phyloP scores from a whole-genome alignment of 2,888 invertebrate genomes.

The Hirudinaria manillensis region DNA sequence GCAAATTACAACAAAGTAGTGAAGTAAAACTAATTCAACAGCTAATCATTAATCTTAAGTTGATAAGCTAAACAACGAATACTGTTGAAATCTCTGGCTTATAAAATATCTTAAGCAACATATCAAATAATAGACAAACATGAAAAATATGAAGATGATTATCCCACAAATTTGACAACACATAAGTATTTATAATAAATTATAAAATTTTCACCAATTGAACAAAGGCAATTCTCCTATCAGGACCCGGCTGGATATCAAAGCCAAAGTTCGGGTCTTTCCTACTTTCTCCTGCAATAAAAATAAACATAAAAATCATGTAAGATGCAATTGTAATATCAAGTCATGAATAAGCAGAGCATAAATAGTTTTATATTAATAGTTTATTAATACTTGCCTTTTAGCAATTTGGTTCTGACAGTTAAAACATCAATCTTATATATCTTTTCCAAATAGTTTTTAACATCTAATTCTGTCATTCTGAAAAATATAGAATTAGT shows the following conservation, averaged over 20 bases:
- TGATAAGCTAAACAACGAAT: background rate
- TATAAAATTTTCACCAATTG: slow-evolving; percentile 25
- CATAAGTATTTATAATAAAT: background rate
- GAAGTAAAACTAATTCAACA: background rate
- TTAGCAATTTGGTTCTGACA: slow-evolving; percentile 69
- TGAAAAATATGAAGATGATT: background rate
- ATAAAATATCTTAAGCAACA: no score
- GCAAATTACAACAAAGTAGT: slow-evolving; percentile 40
- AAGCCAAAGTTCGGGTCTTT: slow-evolving; percentile 26
- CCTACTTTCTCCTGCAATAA: slow-evolving; percentile 21
- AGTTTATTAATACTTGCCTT: slow-evolving; percentile 57
- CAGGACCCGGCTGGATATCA: slow-evolving; percentile 24
- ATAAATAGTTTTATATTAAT: no score
- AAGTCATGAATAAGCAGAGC: no score
- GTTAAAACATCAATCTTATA: slow-evolving; percentile 76
- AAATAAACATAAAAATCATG: background rate
- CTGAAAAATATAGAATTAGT: slow-evolving; percentile 44
- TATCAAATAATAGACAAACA: background rate
- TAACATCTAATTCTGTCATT: slow-evolving; percentile 85
- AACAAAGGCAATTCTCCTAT: slow-evolving; percentile 34
- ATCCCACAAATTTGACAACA: background rate
- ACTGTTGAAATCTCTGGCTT: no score
- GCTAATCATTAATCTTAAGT: background rate
- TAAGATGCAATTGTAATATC: no score
- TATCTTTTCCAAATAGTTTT: slow-evolving; percentile 89